Evolutionary conservation across 2,113 vertebrate species (phyloP).

Genomic region (Amphilophus citrinellus): DNA sequence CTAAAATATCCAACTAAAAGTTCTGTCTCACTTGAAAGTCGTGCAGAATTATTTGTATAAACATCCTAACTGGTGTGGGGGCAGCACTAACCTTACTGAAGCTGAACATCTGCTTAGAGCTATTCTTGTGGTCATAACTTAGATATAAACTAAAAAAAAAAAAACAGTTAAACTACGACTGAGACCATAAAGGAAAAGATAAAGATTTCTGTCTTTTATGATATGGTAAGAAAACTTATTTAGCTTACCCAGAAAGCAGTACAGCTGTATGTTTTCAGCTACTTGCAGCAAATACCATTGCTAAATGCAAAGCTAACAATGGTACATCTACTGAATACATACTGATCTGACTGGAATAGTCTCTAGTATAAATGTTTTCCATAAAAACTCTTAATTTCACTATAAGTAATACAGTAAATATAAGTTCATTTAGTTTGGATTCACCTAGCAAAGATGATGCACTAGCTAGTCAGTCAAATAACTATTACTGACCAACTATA

Average conservation of each 20-base stretch:
- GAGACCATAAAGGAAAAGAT: fast-evolving
- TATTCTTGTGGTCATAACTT: neutral
- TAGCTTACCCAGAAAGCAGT: neutral
- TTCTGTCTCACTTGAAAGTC: neutral
- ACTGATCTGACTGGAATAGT: too few species aligned
- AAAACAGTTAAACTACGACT: neutral
- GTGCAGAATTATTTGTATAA: neutral
- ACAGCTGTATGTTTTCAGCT: neutral
- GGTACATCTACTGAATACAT: neutral
- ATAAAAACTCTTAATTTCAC: neutral
- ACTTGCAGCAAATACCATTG: neutral
- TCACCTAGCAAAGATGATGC: too few species aligned
- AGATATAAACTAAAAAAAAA: fast-evolving
- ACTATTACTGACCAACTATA: neutral
- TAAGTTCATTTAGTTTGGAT: too few species aligned
- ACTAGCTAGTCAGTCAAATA: fast-evolving
- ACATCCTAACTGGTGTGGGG: neutral
- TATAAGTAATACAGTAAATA: neutral
- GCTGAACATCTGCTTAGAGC: neutral
- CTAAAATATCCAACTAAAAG: neutral
- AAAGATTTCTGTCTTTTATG: neutral
- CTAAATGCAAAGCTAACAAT: neutral
- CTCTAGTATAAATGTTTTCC: neutral
- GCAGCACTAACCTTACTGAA: neutral
- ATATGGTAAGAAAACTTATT: neutral